Evolutionary conservation across 2,888 invertebrate species (phyloP), one percentile per base, ranked within the genome.

Genomic region (Nemotelus pantherinus): DNA sequence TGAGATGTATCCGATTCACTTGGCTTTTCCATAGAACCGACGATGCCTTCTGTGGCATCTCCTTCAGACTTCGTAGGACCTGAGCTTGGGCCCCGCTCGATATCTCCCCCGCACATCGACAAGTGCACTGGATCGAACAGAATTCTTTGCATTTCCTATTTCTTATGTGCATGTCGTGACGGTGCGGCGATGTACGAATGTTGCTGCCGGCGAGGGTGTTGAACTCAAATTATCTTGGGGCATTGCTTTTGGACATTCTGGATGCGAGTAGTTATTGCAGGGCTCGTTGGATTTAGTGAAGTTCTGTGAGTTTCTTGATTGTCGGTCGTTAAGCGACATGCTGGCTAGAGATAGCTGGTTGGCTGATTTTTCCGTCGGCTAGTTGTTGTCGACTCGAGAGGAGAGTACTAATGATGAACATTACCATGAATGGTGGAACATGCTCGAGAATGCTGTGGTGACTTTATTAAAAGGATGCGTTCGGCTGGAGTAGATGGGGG

Each of bases 401-500:
- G 47, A 65, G 65, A 3, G 47, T 41, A n/a, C 65, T 65, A 65
- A 65, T 65, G 65, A 65, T 65, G 65, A 65, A 25, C 25, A 25
- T 25, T 25, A 25, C 25, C 25, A 25, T 25, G 65, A 47, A 45
- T 65, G 41, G 47, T 65, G 65, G 47, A 2, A 45, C 65, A 65
- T 65, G 65, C 10, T 65, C 65, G 44, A 45, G 45, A 9, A 65
- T 65, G 44, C 65, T 65, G 44, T 65, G 65, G 45, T 65, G 65
- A 45, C 65, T 44, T 47, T 65, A 65, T 65, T 65, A 65, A 45
- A 45, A 47, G 65, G 6, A 45, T 65, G 65, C 45, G 41, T 7
- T 63, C 5, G 7, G 10, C 9, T 58, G 58, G 5, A 25, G 65
- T 5, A 65, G 47, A n/a, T 7, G 2, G n/a, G 45, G 44, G 7